phyloP scores from a whole-genome alignment of 1,140 invertebrate genomes.

The Pachypsylla venusta region DNA sequence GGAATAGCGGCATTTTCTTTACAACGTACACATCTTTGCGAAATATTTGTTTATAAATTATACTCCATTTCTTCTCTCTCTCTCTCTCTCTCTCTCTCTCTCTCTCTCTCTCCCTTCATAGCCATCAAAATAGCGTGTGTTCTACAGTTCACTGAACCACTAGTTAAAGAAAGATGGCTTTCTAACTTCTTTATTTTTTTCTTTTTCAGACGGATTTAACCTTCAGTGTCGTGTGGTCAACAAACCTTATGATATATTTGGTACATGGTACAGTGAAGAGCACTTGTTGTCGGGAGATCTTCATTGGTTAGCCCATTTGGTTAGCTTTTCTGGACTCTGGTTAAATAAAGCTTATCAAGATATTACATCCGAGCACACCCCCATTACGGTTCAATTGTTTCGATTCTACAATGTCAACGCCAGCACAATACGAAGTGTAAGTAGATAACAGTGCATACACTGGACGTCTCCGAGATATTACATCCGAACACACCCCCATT shows the following conservation, averaged over 20 bases:
- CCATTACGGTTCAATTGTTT: constrained; percentile 62
- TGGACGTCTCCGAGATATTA: too few species aligned
- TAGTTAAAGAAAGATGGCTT: too few species aligned
- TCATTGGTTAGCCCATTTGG: constrained; percentile 60
- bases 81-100: too few species aligned
- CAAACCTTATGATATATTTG: constrained; percentile 80
- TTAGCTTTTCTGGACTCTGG: constrained; percentile 65
- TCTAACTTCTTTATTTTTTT: too few species aligned
- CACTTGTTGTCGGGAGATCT: constrained; percentile 68
- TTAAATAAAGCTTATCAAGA: constrained; percentile 72
- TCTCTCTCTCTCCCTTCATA: too few species aligned
- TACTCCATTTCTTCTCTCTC: too few species aligned
- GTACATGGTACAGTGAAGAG: constrained; percentile 73
- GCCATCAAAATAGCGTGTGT: too few species aligned
- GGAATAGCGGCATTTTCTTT: too few species aligned
- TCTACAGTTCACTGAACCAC: too few species aligned
- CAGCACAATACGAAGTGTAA: constrained; percentile 45
- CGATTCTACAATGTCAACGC: constrained; percentile 69
- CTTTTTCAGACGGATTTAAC: constrained; percentile 46
- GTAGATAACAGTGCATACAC: too few species aligned
- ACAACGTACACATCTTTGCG: too few species aligned
- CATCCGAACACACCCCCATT: constrained; percentile 67
- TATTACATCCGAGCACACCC: constrained; percentile 60
- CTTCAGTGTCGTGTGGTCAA: constrained; percentile 67
- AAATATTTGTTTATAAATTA: too few species aligned